These are phyloP conservation scores for Phalacrocorax brasilianus DNA, from an alignment of 2,113 vertebrate species.

Conservation along the genomic window DNA sequence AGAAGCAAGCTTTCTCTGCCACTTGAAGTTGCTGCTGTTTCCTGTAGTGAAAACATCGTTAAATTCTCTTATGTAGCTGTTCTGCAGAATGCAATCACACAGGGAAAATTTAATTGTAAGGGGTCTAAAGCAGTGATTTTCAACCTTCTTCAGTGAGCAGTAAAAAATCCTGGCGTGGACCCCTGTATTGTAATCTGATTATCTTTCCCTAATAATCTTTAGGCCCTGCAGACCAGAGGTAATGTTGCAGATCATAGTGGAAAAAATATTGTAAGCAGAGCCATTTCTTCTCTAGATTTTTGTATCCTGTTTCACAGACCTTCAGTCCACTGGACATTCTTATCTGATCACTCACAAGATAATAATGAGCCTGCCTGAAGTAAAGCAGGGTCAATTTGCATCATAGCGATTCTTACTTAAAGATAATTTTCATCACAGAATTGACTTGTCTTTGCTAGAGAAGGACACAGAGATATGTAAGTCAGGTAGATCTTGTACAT, in stretches of 20 bases:
- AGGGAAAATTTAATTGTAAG: not conserved
- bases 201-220: not conserved
- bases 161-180: not conserved
- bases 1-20: not conserved
- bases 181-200: not conserved
- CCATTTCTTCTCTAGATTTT: not conserved
- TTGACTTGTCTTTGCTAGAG: not conserved
- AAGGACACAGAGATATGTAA: not conserved
- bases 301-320: not conserved
- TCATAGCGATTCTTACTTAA: not conserved
- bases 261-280: not conserved
- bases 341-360: not conserved
- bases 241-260: not conserved
- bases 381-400: not conserved
- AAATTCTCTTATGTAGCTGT: not conserved
- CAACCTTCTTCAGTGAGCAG: not conserved
- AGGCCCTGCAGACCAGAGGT: not conserved
- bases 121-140: not conserved
- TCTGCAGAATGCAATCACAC: not conserved
- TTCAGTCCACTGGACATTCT: not conserved
- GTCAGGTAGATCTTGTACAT: not conserved
- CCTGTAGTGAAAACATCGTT: not conserved
- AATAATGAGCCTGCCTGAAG: not conserved
- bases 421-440: not conserved
- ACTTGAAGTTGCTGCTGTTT: not conserved